These are phyloP conservation scores for Aurelia sp. DNA, from an alignment of 30 jellyfish, hydroid and myxozoan species.

Conservation along the genomic window DNA sequence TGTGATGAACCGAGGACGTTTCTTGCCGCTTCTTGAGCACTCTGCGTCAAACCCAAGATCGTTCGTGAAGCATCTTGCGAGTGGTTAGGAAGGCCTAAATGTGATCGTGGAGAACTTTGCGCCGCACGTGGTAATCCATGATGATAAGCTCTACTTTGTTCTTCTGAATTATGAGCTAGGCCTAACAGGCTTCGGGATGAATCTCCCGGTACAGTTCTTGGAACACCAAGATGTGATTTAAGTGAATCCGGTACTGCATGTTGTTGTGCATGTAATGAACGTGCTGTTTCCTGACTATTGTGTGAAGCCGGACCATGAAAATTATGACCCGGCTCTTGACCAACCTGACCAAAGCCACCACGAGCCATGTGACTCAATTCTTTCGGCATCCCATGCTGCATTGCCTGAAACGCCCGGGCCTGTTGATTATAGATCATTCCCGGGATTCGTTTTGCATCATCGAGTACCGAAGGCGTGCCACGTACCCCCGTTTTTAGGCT, in stretches of 20 bases:
- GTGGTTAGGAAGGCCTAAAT: slow-evolving; percentile 45
- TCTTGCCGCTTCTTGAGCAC: slow-evolving; percentile 71
- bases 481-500: slow-evolving; percentile 45
- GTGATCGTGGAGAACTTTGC: slow-evolving; percentile 63
- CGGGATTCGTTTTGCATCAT: slow-evolving; percentile 51
- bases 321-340: slow-evolving; percentile 49
- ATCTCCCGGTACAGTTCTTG: slow-evolving; percentile 46
- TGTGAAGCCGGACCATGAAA: slow-evolving; percentile 56
- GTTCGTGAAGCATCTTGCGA: slow-evolving; percentile 73
- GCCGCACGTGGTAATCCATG: slow-evolving; percentile 50
- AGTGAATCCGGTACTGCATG: slow-evolving; percentile 65
- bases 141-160: slow-evolving; percentile 40
- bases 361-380: slow-evolving; percentile 39
- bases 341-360: slow-evolving; percentile 39
- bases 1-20: slow-evolving; percentile 60
- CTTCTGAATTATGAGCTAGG: slow-evolving; percentile 42
- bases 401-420: slow-evolving; percentile 42
- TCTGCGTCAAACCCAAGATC: slow-evolving; percentile 59
- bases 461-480: slow-evolving; percentile 39
- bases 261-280: slow-evolving; percentile 35
- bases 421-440: slow-evolving; percentile 60
- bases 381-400: slow-evolving; percentile 54
- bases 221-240: slow-evolving; percentile 52
- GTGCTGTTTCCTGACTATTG: slow-evolving; percentile 50
- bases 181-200: slow-evolving; percentile 47